A percentile compares a stretch with the other conserved stretches of the same genome.
These are phyloP conservation scores for Lymantria dispar DNA, from an alignment of 2,888 invertebrate genomes.

Conservation along the genomic window DNA sequence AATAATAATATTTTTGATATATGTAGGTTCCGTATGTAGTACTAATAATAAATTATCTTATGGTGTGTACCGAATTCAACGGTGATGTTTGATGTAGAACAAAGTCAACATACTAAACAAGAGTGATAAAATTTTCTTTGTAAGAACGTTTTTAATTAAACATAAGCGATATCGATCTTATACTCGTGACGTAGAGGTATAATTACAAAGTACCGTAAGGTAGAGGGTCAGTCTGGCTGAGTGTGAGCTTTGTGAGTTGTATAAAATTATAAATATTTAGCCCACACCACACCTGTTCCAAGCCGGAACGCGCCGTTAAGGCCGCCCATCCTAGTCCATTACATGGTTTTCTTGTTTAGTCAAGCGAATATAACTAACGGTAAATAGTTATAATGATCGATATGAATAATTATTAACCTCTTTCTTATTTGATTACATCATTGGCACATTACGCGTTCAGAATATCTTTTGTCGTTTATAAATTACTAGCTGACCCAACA, in stretches of 20 bases:
- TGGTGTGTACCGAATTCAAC: no score
- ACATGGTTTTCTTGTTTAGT: constrained; percentile 19
- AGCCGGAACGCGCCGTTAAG: constrained; percentile 23
- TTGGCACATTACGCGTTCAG: no score
- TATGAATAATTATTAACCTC: constrained; percentile 1
- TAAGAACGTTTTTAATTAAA: background rate
- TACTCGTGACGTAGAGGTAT: background rate
- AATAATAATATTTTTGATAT: no score
- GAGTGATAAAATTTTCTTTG: background rate
- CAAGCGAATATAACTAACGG: constrained; percentile 28
- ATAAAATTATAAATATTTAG: constrained; percentile 2
- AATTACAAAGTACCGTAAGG: constrained; percentile 6
- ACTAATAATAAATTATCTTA: no score
- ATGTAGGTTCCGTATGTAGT: no score
- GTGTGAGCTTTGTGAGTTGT: background rate
- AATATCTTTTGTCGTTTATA: no score
- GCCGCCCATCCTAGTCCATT: constrained; percentile 13
- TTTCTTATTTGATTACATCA: no score
- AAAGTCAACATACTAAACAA: no score
- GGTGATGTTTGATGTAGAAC: no score
- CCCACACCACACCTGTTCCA: constrained; percentile 24
- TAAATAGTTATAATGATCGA: constrained; percentile 10
- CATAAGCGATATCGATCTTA: background rate
- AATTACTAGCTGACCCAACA: no score
- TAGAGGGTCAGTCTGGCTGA: constrained; percentile 9